Percentiles rank a stretch among this genome's conserved stretches.
phyloP scores from a whole-genome alignment of 2,797 vertebrate species.

The Aphelocoma californica region DNA sequence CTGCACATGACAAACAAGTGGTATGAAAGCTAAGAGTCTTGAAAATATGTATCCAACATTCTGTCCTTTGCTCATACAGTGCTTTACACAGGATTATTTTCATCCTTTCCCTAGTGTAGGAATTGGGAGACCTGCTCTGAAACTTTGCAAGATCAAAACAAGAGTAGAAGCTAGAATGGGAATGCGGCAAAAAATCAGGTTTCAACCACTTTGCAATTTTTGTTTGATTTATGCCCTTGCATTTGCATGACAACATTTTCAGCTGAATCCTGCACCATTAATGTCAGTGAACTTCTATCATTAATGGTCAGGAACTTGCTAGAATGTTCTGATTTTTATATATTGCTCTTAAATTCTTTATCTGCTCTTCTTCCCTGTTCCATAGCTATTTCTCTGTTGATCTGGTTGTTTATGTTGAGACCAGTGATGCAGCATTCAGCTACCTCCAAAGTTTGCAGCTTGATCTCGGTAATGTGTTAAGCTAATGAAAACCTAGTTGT shows the following conservation, averaged over 20 bases:
- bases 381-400: background rate
- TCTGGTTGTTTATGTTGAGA: background rate
- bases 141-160: background rate
- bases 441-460: background rate
- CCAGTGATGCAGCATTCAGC: background rate
- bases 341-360: background rate
- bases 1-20: background rate
- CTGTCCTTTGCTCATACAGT: background rate
- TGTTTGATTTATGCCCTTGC: background rate
- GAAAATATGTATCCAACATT: background rate
- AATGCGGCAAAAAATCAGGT: background rate
- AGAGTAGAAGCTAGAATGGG: background rate
- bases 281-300: background rate
- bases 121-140: background rate
- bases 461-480: background rate
- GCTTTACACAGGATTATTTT: background rate
- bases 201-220: background rate
- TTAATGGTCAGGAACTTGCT: background rate
- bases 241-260: background rate
- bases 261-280: background rate
- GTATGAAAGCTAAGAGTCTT: background rate
- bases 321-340: background rate
- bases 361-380: background rate
- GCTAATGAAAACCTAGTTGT: background rate
- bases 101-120: background rate